phyloP scores from a whole-genome alignment of 2,888 invertebrate genomes.

The Schizotus pectinicornis region DNA sequence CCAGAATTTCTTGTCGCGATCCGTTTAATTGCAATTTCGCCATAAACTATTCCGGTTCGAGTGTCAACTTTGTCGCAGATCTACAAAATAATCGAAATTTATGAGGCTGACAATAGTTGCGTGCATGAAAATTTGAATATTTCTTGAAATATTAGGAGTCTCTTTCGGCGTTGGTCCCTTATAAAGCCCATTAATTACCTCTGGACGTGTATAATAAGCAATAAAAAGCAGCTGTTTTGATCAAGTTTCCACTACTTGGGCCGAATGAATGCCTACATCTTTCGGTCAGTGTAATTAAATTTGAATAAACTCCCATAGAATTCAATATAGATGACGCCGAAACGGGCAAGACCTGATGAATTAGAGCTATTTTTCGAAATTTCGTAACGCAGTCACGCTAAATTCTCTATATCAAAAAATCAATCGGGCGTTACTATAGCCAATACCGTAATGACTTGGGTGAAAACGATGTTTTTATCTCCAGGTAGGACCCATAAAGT shows the following conservation, averaged over 20 bases:
- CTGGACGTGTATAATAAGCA: conserved; percentile 1
- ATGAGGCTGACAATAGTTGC: neutral
- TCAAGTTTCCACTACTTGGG: conserved; percentile 1
- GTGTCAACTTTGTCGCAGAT: no score
- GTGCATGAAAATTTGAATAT: conserved; percentile 7
- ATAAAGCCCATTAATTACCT: conserved; percentile 8
- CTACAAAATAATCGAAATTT: no score
- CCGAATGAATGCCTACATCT: conserved; percentile 4
- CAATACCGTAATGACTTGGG: conserved; percentile 46
- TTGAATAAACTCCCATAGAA: conserved; percentile 7
- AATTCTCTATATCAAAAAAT: neutral
- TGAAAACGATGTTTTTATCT: no score
- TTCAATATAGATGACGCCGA: neutral
- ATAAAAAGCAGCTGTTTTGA: conserved; percentile 13
- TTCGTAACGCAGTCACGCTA: neutral
- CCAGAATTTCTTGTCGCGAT: neutral
- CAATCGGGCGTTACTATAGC: conserved; percentile 48
- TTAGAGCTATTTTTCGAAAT: neutral
- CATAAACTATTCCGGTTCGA: no score
- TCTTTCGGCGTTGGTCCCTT: neutral
- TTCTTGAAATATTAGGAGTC: neutral
- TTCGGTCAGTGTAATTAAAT: conserved; percentile 6
- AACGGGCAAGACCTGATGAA: neutral
- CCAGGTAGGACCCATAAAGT: no score
- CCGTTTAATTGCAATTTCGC: no score